A percentile compares a stretch with the other conserved stretches of the same genome.
These are phyloP conservation scores for Xyrauchen texanus DNA, from an alignment of 2,113 vertebrate species.

Conservation along the genomic window DNA sequence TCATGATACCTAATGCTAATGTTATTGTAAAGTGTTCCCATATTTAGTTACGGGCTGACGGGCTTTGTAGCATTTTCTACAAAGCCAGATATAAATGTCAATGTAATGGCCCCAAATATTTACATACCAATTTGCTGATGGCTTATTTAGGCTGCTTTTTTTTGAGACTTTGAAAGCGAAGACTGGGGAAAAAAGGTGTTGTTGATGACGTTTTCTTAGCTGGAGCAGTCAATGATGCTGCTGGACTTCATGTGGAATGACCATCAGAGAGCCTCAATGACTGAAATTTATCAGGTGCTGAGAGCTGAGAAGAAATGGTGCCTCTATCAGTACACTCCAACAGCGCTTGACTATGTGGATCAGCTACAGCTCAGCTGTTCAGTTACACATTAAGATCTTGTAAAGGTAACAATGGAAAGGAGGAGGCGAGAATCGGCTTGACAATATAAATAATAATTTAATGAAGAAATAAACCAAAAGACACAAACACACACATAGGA, in stretches of 20 bases:
- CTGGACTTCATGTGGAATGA: conserved; percentile 43
- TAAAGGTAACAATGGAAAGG: too few species aligned
- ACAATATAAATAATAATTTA: too few species aligned
- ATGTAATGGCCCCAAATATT: neutral
- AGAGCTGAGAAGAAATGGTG: conserved; percentile 19
- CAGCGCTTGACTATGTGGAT: conserved; percentile 10
- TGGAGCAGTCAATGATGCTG: conserved; percentile 21
- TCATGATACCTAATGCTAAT: too few species aligned
- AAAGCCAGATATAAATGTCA: neutral
- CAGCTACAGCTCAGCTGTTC: neutral
- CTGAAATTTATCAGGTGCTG: conserved; percentile 50
- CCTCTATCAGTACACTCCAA: conserved; percentile 26
- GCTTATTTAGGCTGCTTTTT: neutral
- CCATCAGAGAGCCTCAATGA: conserved; percentile 26
- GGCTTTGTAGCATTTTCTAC: neutral
- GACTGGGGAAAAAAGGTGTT: neutral
- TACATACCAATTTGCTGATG: neutral
- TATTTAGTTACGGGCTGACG: too few species aligned
- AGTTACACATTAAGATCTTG: conserved; percentile 24
- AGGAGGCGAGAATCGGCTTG: too few species aligned
- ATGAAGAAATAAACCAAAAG: too few species aligned
- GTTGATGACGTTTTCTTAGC: neutral
- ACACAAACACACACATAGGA: too few species aligned
- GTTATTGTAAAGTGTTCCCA: too few species aligned
- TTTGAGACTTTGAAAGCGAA: neutral